phyloP scores from a whole-genome alignment of 1,140 invertebrate species.

The Lutraria rhynchaena region DNA sequence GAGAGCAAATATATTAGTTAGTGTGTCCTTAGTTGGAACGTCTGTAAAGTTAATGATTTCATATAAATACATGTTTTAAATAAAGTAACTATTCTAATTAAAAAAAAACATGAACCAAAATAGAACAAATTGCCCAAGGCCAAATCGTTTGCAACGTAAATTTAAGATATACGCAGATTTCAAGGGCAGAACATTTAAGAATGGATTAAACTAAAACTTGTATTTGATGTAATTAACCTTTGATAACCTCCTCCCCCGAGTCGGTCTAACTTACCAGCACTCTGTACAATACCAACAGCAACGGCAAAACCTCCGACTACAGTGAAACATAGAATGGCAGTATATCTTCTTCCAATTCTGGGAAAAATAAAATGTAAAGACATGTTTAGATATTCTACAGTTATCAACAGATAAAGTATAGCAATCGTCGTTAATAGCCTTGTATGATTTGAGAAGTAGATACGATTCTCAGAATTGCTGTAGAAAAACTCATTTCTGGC shows the following conservation, averaged over 20 bases:
- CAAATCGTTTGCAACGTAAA: too few relatives aligned
- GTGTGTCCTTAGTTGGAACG: neutral
- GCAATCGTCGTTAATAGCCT: neutral
- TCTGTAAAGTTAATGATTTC: neutral
- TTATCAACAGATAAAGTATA: neutral
- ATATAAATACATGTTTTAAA: too few relatives aligned
- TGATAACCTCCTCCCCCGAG: neutral
- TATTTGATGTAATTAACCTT: neutral
- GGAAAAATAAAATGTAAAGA: neutral
- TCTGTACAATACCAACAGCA: constrained; percentile 8
- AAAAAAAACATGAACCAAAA: too few relatives aligned
- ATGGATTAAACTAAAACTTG: neutral
- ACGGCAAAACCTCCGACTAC: neutral
- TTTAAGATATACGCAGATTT: neutral
- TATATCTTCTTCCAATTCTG: neutral
- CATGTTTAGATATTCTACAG: neutral
- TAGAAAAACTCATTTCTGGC: neutral
- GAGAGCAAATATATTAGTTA: constrained; percentile 9
- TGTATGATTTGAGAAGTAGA: neutral
- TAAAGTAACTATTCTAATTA: too few relatives aligned
- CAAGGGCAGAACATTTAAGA: neutral
- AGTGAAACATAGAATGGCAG: neutral
- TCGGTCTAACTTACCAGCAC: neutral
- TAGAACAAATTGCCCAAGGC: too few relatives aligned
- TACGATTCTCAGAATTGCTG: neutral